These are phyloP conservation scores for Drosophila acutilabella DNA, from an alignment of 2,888 invertebrate genomes.

Conservation along the genomic window DNA sequence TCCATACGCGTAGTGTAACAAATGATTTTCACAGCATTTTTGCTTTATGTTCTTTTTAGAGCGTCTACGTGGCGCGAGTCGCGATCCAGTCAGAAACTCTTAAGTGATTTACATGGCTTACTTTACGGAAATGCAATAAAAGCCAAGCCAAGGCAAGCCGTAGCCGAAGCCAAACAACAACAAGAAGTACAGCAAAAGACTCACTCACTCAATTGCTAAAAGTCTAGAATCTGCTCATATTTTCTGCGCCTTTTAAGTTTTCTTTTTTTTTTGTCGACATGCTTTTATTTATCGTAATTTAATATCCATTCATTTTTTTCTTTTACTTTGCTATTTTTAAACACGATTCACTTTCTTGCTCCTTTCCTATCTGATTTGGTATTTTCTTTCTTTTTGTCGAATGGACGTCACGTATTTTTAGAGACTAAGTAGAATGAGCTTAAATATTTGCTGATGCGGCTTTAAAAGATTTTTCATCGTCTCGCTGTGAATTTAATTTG, in stretches of 20 bases:
- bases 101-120: conserved; percentile 78
- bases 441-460: conserved; percentile 46
- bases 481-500: neutral
- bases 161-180: conserved; percentile 17
- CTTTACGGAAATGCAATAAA: conserved; percentile 77
- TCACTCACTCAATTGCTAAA: conserved; percentile 4
- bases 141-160: conserved; percentile 29
- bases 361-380: conserved; percentile 3
- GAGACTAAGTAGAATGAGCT: conserved; percentile 35
- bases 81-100: conserved; percentile 59
- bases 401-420: conserved; percentile 39
- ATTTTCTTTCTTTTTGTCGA: neutral
- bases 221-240: conserved; percentile 29
- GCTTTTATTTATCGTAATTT: conserved; percentile 68
- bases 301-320: conserved; percentile 71
- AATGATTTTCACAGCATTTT: conserved; percentile 79
- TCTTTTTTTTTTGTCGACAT: conserved; percentile 5
- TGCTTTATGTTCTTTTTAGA: conserved; percentile 77
- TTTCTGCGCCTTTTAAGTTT: conserved; percentile 31
- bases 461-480: conserved; percentile 33
- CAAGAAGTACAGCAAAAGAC: conserved; percentile 11
- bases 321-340: conserved; percentile 71
- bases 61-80: conserved; percentile 62
- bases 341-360: conserved; percentile 19
- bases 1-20: conserved; percentile 80